Conservation (phyloP, 92 coral and sea anemone genomes). For the Heteractis magnifica region DNA sequence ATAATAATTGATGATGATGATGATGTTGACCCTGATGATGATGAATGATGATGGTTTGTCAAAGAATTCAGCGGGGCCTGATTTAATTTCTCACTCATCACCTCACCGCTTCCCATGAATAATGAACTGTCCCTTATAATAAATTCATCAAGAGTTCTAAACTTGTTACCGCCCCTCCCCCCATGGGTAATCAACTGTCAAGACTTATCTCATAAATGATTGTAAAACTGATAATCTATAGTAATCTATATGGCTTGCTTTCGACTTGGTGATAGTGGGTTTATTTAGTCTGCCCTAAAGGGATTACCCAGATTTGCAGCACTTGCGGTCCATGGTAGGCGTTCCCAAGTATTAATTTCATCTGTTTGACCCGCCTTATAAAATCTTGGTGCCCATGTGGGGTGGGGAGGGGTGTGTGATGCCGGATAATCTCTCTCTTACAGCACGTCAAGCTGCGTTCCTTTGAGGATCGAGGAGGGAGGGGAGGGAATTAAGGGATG, state of each 20-base stretch:
- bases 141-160: background rate
- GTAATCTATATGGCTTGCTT: background rate
- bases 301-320: constrained; percentile 3
- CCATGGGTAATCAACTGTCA: background rate
- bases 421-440: background rate
- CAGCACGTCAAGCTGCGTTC: background rate
- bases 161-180: background rate
- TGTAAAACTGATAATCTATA: background rate
- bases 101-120: background rate
- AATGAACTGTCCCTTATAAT: background rate
- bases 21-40: background rate
- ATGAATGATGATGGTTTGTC: background rate
- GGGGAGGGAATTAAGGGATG: no score
- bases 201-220: background rate
- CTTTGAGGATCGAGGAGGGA: background rate
- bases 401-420: background rate
- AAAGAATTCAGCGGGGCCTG: no score
- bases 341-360: background rate
- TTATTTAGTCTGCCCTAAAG: constrained; percentile 1
- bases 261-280: background rate
- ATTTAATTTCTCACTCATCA: background rate
- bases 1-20: background rate
- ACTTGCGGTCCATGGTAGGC: background rate
- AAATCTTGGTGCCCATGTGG: background rate
- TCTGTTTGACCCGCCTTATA: background rate